These are phyloP conservation scores for Balearica regulorum DNA, from an alignment of 2,797 vertebrate species.

Conservation along the genomic window DNA sequence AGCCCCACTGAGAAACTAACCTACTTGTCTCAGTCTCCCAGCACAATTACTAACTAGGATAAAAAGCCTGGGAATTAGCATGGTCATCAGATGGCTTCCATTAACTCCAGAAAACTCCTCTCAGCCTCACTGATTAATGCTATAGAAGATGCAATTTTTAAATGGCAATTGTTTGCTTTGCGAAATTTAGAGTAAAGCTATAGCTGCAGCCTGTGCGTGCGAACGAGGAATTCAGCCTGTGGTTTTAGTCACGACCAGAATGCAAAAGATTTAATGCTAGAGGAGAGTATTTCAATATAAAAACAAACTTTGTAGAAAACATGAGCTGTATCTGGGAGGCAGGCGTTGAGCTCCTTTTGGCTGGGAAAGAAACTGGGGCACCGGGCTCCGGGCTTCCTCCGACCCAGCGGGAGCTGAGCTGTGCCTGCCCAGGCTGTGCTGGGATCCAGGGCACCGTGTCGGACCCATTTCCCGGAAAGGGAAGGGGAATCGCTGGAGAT, in stretches of 20 bases:
- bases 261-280: background rate
- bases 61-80: constrained; percentile 47
- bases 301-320: constrained; percentile 9
- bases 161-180: constrained; percentile 35
- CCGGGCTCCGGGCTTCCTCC: background rate
- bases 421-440: background rate
- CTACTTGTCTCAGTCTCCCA: background rate
- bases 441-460: background rate
- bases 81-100: constrained; percentile 57
- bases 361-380: background rate
- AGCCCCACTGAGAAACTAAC: background rate
- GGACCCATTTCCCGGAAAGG: background rate
- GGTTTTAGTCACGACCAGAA: background rate
- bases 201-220: background rate
- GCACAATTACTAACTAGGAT: constrained; percentile 30
- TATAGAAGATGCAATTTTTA: background rate
- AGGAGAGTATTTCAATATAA: background rate
- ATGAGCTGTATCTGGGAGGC: background rate
- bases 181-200: background rate
- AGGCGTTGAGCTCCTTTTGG: background rate
- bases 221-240: background rate
- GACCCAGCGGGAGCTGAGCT: background rate
- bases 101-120: constrained; percentile 30
- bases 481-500: background rate
- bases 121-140: background rate